Percentiles rank a stretch among this genome's conserved stretches.
phyloP scores from a whole-genome alignment of 2,888 invertebrate genomes.

The Lasioglossum vierecki region DNA sequence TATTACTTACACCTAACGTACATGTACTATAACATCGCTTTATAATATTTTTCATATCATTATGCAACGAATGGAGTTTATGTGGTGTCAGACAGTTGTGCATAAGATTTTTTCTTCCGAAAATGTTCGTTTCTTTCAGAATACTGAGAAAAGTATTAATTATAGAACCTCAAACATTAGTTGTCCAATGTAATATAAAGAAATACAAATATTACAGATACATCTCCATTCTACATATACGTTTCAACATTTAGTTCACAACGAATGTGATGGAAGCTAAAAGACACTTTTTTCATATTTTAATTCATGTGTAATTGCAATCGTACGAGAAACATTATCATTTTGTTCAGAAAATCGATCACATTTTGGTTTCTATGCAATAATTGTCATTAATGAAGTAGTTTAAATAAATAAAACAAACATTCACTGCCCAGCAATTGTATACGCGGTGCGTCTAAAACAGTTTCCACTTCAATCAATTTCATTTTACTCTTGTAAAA shows the following conservation, averaged over 20 bases:
- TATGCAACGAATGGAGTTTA: background rate
- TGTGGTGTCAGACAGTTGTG: background rate
- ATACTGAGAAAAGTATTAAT: background rate
- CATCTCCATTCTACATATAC: background rate
- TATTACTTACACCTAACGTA: constrained; percentile 9
- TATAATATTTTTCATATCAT: constrained; percentile 20
- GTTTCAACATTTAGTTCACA: background rate
- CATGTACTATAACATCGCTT: constrained; percentile 21
- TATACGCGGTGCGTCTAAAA: too few relatives aligned
- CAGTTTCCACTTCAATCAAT: background rate
- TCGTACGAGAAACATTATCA: background rate
- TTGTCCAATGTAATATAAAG: background rate
- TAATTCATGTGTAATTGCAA: background rate
- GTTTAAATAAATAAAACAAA: background rate
- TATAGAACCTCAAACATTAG: background rate
- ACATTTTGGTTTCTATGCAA: background rate
- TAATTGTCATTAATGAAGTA: background rate
- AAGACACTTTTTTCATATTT: background rate
- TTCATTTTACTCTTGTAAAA: background rate
- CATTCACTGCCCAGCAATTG: too few relatives aligned
- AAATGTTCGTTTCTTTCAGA: background rate
- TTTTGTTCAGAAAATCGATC: background rate
- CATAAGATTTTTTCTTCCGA: background rate
- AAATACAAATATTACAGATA: background rate
- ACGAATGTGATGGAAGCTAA: background rate